A percentile compares a stretch with the other conserved stretches of the same genome.
Conservation (phyloP, 1,140 invertebrate species). For the Drosophila pachea region DNA sequence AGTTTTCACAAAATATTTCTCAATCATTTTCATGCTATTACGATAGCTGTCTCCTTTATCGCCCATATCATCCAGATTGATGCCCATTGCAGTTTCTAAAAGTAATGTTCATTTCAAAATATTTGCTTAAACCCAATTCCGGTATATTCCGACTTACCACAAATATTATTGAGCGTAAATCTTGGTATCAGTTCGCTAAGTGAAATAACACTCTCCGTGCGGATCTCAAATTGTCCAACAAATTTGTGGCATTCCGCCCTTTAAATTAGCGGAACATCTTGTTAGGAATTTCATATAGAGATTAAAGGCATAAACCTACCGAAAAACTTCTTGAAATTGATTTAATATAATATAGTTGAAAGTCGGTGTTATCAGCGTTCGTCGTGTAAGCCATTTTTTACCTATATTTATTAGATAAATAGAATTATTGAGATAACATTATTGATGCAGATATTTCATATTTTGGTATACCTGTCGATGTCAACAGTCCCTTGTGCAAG, state of each 20-base stretch:
- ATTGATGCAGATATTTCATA: not conserved
- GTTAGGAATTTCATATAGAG: not conserved
- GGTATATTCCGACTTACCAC: constrained; percentile 80
- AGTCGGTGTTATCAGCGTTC: constrained; percentile 91
- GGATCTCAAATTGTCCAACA: constrained; percentile 40
- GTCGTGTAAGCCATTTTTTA: constrained; percentile 87
- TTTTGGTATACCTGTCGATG: constrained; percentile 80
- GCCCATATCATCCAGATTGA: constrained; percentile 76
- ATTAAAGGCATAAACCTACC: constrained; percentile 79
- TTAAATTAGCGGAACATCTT: not conserved
- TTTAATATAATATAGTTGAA: constrained; percentile 94
- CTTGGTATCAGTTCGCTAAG: constrained; percentile 79
- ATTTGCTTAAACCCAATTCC: not conserved
- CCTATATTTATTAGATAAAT: constrained; percentile 17
- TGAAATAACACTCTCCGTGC: constrained; percentile 37
- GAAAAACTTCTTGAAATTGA: constrained; percentile 86
- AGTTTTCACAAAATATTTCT: constrained; percentile 57
- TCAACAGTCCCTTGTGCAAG: constrained; percentile 83
- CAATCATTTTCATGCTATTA: constrained; percentile 53
- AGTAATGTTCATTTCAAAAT: not conserved
- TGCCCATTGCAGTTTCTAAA: constrained; percentile 91
- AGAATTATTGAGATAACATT: not conserved
- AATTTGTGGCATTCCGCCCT: constrained; percentile 79
- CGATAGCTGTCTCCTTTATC: constrained; percentile 68
- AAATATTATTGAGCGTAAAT: constrained; percentile 89